Evolutionary conservation across 2,888 invertebrate genomes (phyloP).

Genomic region (Corbicula japonica): DNA sequence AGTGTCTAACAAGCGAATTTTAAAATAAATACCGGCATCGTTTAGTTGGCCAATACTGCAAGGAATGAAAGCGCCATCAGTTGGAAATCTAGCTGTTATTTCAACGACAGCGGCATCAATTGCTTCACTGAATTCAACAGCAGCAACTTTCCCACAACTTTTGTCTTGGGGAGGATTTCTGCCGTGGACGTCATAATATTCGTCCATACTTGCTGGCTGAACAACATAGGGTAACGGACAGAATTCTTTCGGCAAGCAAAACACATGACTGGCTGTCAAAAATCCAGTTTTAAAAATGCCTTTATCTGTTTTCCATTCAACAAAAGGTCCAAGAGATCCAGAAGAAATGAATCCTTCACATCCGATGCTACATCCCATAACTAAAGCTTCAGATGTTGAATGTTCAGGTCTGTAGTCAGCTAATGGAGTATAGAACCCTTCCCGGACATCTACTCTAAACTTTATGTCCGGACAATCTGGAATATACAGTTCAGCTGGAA

Average conservation of each 20-base stretch:
- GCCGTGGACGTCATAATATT: background rate
- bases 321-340: background rate
- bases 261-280: background rate
- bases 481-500: background rate
- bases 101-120: background rate
- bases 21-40: no score
- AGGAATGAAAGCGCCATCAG: no score
- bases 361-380: slow-evolving; percentile 4
- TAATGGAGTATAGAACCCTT: background rate
- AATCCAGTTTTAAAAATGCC: background rate
- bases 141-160: background rate
- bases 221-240: background rate
- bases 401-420: no score
- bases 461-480: background rate
- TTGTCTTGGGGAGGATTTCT: background rate
- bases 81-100: background rate
- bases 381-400: background rate
- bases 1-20: no score
- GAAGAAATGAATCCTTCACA: background rate
- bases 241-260: background rate
- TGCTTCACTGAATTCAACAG: background rate
- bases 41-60: no score
- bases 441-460: background rate
- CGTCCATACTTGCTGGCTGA: background rate
- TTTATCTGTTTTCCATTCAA: background rate